Conservation (phyloP, 2,797 vertebrate genomes). For the Sylvia borin region DNA sequence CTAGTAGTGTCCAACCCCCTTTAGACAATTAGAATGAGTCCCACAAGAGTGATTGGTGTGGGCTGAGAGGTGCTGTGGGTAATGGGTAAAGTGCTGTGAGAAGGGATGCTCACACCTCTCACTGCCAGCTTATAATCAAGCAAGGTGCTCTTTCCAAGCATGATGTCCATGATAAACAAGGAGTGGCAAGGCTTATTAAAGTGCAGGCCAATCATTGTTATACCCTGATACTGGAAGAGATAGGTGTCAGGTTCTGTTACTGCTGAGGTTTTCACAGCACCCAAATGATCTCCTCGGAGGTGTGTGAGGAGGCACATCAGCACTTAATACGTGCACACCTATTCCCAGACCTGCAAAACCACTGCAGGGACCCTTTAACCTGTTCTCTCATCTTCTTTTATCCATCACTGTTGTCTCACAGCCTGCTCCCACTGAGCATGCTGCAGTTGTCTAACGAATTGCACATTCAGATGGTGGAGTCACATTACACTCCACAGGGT, state of each 20-base stretch:
- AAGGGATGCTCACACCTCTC: background rate
- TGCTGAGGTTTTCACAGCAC: constrained; percentile 16
- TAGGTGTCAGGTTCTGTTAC: constrained; percentile 50
- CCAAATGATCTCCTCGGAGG: background rate
- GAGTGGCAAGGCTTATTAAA: constrained; percentile 35
- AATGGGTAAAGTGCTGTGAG: background rate
- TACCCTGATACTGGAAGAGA: constrained; percentile 10
- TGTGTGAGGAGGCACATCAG: background rate
- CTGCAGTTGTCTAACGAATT: constrained; percentile 63
- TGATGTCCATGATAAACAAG: constrained; percentile 35
- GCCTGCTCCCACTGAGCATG: constrained; percentile 31
- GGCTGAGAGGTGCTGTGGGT: background rate
- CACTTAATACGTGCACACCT: constrained; percentile 4
- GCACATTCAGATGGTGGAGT: constrained; percentile 61
- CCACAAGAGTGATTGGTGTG: background rate
- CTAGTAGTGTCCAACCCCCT: background rate
- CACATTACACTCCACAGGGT: constrained; percentile 54
- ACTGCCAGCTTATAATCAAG: background rate
- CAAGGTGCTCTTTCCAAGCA: background rate
- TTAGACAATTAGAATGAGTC: background rate
- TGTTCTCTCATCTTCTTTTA: constrained; percentile 27
- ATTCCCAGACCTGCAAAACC: constrained; percentile 50
- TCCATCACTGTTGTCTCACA: background rate
- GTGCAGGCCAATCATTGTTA: constrained; percentile 23
- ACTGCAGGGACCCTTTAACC: constrained; percentile 47